Evolutionary conservation across 2,113 vertebrate species (phyloP), one percentile per base, ranked within the genome.

Genomic region (Tachysurus vachellii): DNA sequence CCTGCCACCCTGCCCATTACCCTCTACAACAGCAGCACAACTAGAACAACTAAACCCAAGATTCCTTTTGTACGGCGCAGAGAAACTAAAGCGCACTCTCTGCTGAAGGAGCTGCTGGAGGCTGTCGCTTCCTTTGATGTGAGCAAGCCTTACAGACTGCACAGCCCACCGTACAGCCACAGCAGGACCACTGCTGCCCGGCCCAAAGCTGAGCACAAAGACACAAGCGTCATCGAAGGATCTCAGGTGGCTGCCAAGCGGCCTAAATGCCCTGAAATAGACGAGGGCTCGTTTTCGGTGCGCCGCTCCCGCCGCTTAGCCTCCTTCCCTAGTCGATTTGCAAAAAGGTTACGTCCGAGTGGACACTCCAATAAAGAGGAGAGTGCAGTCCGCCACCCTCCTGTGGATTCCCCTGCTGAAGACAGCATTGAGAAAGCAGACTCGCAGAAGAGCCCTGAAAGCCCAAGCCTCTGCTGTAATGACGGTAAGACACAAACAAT

Each of bases 121-220:
- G 95, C 95, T 84, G 97, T 96, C 90, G 94, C 95, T 91, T 95
- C 94, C 16, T 97, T 95, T 0, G 98, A 99, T 0, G 98, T 99
- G 87, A 98, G 97, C 95, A 97, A 98, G 95, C 98, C 98, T 89
- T 99, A 99, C 94, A 95, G 96, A 93, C 94, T 98, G 94, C 96
- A 96, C 93, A 96, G 94, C 68, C 97, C 98, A 0, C 97, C 97
- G 75, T 99, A 99, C 0, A 89, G 88, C 90, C 87, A 91, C 73
- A 80, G 59, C 91, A 91, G 86, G 85, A 90, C 62, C 0, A 14
- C 56, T 89, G 88, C 76, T 10, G 81, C 90, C 47, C 93, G 91
- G 87, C 90, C 88, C 88, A 93, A 93, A 91, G 94, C 92, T 88
- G 76, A 88, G 12, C 0, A 84, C 93, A 94, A 88, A 87, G 3